A percentile compares a stretch with the other conserved stretches of the same genome.
phyloP scores from a whole-genome alignment of 2,113 vertebrate genomes.

The Centropus bengalensis region DNA sequence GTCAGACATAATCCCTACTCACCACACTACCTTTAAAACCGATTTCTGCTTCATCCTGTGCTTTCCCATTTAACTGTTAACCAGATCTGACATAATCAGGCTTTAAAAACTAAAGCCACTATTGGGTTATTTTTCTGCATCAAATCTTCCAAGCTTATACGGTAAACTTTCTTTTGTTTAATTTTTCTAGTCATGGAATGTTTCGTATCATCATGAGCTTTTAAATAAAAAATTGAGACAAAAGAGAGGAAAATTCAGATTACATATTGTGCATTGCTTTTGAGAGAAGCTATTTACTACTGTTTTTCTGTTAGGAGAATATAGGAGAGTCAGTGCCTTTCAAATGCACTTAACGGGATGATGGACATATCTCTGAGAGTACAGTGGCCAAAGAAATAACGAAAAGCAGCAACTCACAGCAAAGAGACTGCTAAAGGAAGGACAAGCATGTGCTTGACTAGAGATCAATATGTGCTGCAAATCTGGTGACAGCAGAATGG shows the following conservation, averaged over 20 bases:
- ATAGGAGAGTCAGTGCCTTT: conserved; percentile 35
- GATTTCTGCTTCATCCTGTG: neutral
- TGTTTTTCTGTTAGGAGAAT: conserved; percentile 12
- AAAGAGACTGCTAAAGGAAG: conserved; percentile 33
- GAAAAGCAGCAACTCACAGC: conserved; percentile 51
- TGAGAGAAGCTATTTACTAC: neutral
- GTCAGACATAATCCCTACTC: neutral
- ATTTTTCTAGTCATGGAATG: neutral
- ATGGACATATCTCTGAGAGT: conserved; percentile 58
- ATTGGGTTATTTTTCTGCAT: neutral
- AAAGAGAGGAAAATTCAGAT: neutral
- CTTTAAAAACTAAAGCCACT: neutral
- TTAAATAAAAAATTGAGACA: neutral
- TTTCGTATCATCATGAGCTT: neutral
- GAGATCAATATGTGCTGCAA: conserved; percentile 52
- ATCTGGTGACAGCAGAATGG: conserved; percentile 7
- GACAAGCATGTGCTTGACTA: conserved; percentile 47
- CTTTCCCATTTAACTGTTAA: neutral
- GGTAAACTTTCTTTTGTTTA: neutral
- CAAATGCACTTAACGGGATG: conserved; percentile 56
- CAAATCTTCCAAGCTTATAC: neutral
- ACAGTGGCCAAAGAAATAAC: conserved; percentile 57
- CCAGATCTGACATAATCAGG: neutral
- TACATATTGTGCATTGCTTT: neutral
- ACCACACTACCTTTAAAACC: neutral